These are phyloP conservation scores for Limosa lapponica DNA, from an alignment of 2,797 vertebrate genomes.

Conservation along the genomic window DNA sequence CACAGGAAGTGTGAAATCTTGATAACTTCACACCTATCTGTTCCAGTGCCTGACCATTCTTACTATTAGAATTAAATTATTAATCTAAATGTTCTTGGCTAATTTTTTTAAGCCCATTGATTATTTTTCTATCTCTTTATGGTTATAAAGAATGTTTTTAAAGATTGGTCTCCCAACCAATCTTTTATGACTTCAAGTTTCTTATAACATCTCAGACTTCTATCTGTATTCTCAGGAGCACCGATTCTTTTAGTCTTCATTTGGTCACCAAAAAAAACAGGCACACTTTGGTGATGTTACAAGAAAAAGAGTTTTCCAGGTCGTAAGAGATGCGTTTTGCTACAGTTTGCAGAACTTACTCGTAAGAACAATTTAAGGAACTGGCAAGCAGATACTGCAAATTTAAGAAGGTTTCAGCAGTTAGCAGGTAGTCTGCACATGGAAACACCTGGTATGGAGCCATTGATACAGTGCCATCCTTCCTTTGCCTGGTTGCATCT, in stretches of 20 bases:
- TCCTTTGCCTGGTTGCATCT: background rate
- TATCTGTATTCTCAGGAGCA: background rate
- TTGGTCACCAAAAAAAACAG: background rate
- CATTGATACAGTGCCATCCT: background rate
- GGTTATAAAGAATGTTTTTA: background rate
- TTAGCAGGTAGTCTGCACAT: background rate
- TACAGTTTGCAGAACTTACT: background rate
- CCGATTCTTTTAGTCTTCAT: background rate
- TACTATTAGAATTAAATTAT: background rate
- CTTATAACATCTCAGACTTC: background rate
- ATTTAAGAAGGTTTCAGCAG: background rate
- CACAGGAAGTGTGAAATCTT: background rate
- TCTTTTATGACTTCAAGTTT: background rate
- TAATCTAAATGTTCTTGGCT: background rate
- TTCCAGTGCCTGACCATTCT: background rate
- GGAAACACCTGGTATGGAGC: background rate
- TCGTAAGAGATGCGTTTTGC: background rate
- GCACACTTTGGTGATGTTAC: background rate
- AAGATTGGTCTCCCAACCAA: background rate
- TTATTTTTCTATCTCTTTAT: background rate
- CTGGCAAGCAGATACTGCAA: background rate
- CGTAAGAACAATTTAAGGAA: background rate
- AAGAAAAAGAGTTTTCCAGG: background rate
- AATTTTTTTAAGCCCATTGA: background rate
- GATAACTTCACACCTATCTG: background rate